These are phyloP conservation scores for Acromyrmex charruanus DNA, from an alignment of 1,140 invertebrate genomes.

Conservation along the genomic window DNA sequence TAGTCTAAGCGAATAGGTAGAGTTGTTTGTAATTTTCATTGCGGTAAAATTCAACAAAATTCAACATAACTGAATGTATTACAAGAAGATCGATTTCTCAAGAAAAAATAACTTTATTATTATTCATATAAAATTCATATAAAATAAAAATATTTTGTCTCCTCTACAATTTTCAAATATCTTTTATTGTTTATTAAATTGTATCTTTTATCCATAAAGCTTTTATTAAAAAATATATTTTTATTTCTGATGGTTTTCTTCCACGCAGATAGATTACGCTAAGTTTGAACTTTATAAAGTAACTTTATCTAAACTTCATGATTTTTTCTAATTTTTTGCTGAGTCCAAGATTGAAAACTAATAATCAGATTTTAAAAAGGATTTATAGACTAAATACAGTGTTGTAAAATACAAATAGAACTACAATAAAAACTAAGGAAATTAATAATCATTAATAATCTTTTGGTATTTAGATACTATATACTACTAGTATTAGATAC, in stretches of 20 bases:
- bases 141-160: background rate
- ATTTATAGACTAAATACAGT: no score
- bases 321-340: no score
- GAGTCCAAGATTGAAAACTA: no score
- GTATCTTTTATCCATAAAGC: background rate
- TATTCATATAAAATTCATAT: background rate
- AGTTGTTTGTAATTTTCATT: conserved; percentile 19
- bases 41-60: background rate
- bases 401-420: no score
- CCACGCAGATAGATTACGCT: background rate
- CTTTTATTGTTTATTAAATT: background rate
- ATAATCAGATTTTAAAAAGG: no score
- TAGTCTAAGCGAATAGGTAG: background rate
- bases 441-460: no score
- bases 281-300: background rate
- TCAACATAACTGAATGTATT: background rate
- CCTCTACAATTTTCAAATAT: background rate
- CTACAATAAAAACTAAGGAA: no score
- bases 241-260: background rate
- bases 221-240: background rate
- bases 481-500: no score
- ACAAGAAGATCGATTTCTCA: background rate
- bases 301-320: no score
- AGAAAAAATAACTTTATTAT: background rate
- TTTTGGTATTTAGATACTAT: no score